These are phyloP conservation scores for Eupeodes latifasciatus DNA, from an alignment of 2,888 invertebrate species.

Conservation along the genomic window DNA sequence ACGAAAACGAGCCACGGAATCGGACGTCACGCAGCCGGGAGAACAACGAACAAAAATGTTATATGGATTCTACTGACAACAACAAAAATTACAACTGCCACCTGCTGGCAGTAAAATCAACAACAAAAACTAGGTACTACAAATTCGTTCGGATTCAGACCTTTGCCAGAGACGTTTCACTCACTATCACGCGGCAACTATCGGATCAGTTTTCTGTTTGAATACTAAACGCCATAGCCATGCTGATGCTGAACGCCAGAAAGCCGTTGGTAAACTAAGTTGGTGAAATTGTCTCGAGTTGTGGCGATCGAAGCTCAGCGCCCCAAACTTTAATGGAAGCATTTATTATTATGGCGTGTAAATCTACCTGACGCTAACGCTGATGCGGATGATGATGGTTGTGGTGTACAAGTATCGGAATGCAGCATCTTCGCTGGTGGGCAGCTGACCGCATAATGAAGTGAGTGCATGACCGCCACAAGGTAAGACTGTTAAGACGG, in stretches of 20 bases:
- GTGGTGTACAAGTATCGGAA: constrained; percentile 34
- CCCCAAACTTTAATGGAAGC: constrained; percentile 51
- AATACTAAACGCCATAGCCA: constrained; percentile 62
- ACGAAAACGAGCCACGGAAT: neutral
- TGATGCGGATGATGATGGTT: neutral
- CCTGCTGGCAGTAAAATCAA: constrained; percentile 37
- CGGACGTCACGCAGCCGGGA: constrained; percentile 32
- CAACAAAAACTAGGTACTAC: neutral
- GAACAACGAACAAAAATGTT: constrained; percentile 11
- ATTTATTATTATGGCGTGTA: constrained; percentile 54
- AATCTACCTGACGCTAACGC: constrained; percentile 12
- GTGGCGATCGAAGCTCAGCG: constrained; percentile 61
- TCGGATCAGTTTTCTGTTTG: constrained; percentile 48
- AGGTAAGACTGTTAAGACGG: neutral
- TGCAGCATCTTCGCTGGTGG: constrained; percentile 61
- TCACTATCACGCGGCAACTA: constrained; percentile 37
- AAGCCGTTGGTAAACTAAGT: constrained; percentile 72
- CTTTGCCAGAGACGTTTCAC: constrained; percentile 55
- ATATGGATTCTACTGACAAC: constrained; percentile 27
- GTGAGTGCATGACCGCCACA: constrained; percentile 27
- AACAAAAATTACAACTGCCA: constrained; percentile 23
- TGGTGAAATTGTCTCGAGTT: constrained; percentile 57
- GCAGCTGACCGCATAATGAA: constrained; percentile 15
- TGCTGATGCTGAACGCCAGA: constrained; percentile 73
- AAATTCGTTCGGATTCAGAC: constrained; percentile 31